These are phyloP conservation scores for Diglossa brunneiventris DNA, from an alignment of 2,113 vertebrate species.

Conservation along the genomic window DNA sequence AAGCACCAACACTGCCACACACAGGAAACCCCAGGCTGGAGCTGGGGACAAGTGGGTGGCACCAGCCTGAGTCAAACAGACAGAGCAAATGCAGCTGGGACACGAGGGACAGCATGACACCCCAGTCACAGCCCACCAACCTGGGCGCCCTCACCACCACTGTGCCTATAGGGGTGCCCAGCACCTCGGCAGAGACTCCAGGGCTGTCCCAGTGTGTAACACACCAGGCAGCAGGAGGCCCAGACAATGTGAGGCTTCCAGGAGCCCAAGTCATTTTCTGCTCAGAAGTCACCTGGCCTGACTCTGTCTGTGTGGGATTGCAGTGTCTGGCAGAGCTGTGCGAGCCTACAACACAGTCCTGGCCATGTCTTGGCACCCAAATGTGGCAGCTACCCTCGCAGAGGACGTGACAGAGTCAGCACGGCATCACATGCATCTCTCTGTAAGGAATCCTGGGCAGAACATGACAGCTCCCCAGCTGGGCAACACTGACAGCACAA, in stretches of 20 bases:
- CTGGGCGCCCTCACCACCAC: rapidly evolving
- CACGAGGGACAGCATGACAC: neutral
- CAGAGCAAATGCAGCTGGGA: neutral
- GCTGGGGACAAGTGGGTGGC: rapidly evolving
- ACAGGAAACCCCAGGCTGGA: neutral
- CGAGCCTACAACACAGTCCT: neutral
- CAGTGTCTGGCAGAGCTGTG: rapidly evolving
- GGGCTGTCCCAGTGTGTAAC: neutral
- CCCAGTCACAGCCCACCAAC: rapidly evolving
- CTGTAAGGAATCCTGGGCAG: neutral
- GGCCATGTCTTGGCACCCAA: rapidly evolving
- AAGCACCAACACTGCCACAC: neutral
- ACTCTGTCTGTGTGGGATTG: neutral
- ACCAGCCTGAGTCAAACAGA: neutral
- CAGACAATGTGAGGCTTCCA: neutral
- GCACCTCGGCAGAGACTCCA: neutral
- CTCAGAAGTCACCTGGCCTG: neutral
- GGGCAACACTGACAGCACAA: rapidly evolving
- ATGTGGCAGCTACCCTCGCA: neutral
- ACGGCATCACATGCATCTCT: rapidly evolving
- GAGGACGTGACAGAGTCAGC: rapidly evolving
- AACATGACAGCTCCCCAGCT: neutral
- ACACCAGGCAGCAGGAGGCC: neutral
- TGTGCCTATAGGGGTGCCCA: neutral
- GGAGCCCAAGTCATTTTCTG: neutral